Conservation (phyloP, 2,113 vertebrate species). For the Furnarius figulus region DNA sequence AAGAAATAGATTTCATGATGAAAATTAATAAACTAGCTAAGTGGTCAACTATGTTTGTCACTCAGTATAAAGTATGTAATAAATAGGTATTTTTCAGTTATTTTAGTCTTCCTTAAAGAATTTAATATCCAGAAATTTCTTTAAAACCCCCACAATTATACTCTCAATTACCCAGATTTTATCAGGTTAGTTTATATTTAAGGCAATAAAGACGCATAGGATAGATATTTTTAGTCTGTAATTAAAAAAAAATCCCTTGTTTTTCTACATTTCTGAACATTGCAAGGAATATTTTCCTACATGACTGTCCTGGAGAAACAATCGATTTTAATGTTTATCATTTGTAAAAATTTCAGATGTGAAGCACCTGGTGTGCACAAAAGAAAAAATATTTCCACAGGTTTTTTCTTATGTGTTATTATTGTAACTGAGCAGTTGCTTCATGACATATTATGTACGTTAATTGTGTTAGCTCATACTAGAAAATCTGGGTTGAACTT, state of each 20-base stretch:
- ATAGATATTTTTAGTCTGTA: background rate
- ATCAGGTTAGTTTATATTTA: slow-evolving; percentile 32
- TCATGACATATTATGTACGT: background rate
- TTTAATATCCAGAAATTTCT: background rate
- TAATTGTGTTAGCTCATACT: slow-evolving; percentile 6
- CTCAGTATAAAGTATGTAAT: background rate
- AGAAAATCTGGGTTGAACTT: background rate
- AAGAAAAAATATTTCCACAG: slow-evolving; percentile 32
- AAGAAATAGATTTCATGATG: slow-evolving; percentile 79
- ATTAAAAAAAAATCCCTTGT: background rate
- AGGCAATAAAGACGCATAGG: slow-evolving; percentile 75
- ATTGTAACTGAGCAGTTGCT: slow-evolving; percentile 23
- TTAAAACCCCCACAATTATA: background rate
- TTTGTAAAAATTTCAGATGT: slow-evolving; percentile 48
- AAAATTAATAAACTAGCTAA: slow-evolving; percentile 33
- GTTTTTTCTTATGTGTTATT: slow-evolving; percentile 37
- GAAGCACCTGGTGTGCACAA: slow-evolving; percentile 81
- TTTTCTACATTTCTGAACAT: background rate
- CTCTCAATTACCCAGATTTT: background rate
- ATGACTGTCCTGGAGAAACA: background rate
- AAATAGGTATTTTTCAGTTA: background rate
- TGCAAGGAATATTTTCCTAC: background rate
- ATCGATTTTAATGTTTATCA: slow-evolving; percentile 23
- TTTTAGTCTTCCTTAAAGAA: slow-evolving; percentile 4
- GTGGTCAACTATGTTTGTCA: background rate